Conservation (phyloP, 2,797 vertebrate genomes). For the Chloroceryle amazona region DNA sequence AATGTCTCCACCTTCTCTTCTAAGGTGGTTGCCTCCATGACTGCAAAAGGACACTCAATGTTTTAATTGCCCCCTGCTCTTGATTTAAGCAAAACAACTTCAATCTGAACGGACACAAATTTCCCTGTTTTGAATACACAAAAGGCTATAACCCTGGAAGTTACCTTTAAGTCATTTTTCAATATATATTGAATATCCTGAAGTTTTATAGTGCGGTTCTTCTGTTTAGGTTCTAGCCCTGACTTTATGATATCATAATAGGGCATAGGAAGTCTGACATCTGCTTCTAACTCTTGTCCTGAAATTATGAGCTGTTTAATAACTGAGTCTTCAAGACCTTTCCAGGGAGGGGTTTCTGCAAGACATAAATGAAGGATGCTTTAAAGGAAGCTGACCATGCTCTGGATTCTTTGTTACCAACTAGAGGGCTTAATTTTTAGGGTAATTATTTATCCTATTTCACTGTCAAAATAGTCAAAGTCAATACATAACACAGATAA, state of each 20-base stretch:
- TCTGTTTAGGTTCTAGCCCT: slow-evolving; percentile 77
- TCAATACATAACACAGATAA: neutral
- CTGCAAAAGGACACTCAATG: neutral
- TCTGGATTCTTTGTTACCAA: neutral
- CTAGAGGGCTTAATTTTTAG: neutral
- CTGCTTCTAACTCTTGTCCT: slow-evolving; percentile 76
- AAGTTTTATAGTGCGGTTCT: slow-evolving; percentile 76
- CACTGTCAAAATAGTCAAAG: neutral
- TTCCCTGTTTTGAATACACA: neutral
- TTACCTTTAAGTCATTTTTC: slow-evolving; percentile 84
- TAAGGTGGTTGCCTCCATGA: neutral
- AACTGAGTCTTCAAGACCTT: slow-evolving; percentile 72
- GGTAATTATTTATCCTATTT: neutral
- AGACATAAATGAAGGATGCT: neutral
- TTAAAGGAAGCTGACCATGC: neutral
- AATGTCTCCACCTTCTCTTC: neutral
- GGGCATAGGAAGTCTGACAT: slow-evolving; percentile 78
- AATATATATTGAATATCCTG: slow-evolving; percentile 82
- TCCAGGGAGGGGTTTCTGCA: slow-evolving; percentile 84
- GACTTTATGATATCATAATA: slow-evolving; percentile 78
- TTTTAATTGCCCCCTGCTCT: neutral
- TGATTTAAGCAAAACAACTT: neutral
- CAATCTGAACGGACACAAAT: neutral
- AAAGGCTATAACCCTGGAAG: neutral
- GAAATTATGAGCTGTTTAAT: slow-evolving; percentile 72